Percentiles rank a stretch among this genome's conserved stretches.
phyloP scores from a whole-genome alignment of 2,888 invertebrate genomes.

The Galerucella nymphaeae region DNA sequence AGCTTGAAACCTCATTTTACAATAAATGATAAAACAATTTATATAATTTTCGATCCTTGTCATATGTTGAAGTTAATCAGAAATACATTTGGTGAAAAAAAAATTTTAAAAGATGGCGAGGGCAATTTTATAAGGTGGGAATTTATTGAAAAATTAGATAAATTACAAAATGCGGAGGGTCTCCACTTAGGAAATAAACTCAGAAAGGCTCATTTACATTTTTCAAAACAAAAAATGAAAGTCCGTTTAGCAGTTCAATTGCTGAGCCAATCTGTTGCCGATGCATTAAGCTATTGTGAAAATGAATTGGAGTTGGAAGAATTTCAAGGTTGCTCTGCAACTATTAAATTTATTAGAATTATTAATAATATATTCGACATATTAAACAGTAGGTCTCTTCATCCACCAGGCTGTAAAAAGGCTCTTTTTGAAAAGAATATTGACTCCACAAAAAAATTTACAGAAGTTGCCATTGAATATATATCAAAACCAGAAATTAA shows the following conservation, averaged over 20 bases:
- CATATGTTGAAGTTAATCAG: conserved; percentile 35
- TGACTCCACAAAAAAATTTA: not conserved
- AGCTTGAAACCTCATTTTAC: not conserved
- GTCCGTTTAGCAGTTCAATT: conserved; percentile 21
- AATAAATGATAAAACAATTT: conserved; percentile 19
- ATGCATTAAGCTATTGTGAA: conserved; percentile 15
- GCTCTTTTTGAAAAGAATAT: conserved; percentile 9
- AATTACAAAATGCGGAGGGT: conserved; percentile 31
- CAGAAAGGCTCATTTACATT: conserved; percentile 26
- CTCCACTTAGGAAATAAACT: conserved; percentile 37
- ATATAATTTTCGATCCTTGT: conserved; percentile 25
- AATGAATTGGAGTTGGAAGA: not conserved
- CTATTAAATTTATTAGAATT: not conserved
- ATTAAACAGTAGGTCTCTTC: conserved; percentile 12
- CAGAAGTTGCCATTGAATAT: conserved; percentile 7
- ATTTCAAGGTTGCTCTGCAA: conserved; percentile 3
- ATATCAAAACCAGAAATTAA: conserved; percentile 10
- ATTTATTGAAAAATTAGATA: conserved; percentile 25
- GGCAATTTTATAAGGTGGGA: conserved; percentile 30
- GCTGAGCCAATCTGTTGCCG: conserved; percentile 24
- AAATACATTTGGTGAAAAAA: conserved; percentile 28
- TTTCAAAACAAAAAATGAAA: conserved; percentile 32
- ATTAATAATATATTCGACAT: conserved; percentile 4
- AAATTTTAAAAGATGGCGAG: conserved; percentile 20
- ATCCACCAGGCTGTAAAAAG: conserved; percentile 3